A percentile compares a stretch with the other conserved stretches of the same genome.
Conservation (phyloP, 2,113 vertebrate genomes). For the Malurus elegans region DNA sequence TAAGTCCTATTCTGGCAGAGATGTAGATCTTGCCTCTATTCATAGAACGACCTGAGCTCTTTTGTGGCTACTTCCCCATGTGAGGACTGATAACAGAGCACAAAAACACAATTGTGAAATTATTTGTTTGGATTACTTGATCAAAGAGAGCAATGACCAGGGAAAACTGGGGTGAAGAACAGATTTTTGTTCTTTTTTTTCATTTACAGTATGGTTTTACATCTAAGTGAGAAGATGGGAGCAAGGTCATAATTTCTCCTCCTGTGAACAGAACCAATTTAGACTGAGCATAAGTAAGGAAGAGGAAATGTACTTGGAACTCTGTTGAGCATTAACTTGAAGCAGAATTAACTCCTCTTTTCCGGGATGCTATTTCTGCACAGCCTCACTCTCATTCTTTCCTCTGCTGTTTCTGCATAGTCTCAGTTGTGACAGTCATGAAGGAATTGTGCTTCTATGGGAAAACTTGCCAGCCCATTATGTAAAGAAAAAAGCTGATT, state of each 20-base stretch:
- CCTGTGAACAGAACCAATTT: background rate
- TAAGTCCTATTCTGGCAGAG: background rate
- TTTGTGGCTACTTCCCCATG: background rate
- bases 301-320: background rate
- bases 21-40: conserved; percentile 2
- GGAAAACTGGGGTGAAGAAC: background rate
- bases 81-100: conserved; percentile 2
- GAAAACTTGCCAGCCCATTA: background rate
- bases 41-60: background rate
- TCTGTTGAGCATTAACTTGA: background rate
- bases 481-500: conserved; percentile 19
- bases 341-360: background rate
- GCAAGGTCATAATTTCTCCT: background rate
- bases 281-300: background rate
- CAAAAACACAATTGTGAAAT: background rate
- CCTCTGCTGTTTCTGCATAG: background rate
- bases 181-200: background rate
- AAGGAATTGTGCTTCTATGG: background rate
- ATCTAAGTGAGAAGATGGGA: background rate
- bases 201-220: background rate
- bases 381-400: background rate
- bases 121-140: background rate
- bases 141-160: background rate
- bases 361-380: background rate
- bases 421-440: background rate